Evolutionary conservation across 2,113 vertebrate genomes (phyloP).

Genomic region (Ageneiosus marmoratus): DNA sequence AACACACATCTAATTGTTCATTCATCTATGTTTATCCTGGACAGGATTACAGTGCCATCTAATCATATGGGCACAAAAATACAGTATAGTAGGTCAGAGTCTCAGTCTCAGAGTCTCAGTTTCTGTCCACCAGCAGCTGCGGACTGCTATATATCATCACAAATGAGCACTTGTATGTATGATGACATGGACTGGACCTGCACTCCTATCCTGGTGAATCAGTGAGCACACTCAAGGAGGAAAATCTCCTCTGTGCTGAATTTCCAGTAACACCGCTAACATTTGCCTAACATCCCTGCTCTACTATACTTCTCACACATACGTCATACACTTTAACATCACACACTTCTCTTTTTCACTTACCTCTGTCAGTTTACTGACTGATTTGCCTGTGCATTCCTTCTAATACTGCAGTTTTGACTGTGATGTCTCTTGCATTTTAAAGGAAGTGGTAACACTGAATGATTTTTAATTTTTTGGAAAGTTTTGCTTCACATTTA

Average conservation of each 20-base stretch:
- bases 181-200: slow-evolving; percentile 74
- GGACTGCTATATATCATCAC: slow-evolving; percentile 67
- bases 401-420: slow-evolving; percentile 49
- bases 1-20: neutral
- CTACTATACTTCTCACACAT: neutral
- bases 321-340: neutral
- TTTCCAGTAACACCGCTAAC: slow-evolving; percentile 54
- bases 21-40: neutral
- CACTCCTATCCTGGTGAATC: slow-evolving; percentile 72
- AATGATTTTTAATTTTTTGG: neutral
- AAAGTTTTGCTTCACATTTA: slow-evolving; percentile 17
- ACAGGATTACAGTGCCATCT: neutral
- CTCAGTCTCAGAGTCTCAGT: neutral
- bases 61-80: neutral
- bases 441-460: slow-evolving; percentile 26
- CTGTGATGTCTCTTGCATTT: slow-evolving; percentile 43
- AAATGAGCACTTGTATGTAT: slow-evolving; percentile 60
- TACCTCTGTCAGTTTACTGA: neutral
- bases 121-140: slow-evolving; percentile 62
- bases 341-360: neutral
- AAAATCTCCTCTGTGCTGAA: slow-evolving; percentile 65
- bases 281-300: slow-evolving; percentile 54
- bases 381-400: neutral
- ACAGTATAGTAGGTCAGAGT: neutral
- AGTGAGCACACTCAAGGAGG: slow-evolving; percentile 62